Conservation (phyloP, 2,888 invertebrate species). For the Cerceris rybyensis region DNA sequence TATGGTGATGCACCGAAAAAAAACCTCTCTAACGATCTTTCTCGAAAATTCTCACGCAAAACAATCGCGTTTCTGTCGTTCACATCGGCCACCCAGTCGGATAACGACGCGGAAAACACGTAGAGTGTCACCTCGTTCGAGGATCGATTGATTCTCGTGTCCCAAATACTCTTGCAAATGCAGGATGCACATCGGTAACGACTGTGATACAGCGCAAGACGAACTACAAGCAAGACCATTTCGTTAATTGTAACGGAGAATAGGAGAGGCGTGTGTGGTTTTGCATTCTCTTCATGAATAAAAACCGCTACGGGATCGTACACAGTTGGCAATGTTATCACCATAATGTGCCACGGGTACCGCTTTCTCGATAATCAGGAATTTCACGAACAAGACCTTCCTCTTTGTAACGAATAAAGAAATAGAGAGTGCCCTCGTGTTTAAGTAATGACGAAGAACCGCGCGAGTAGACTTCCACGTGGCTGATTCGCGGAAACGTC, state of each 20-base stretch:
- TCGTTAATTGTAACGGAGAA: conserved; percentile 1
- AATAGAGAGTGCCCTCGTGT: not conserved
- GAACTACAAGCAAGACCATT: not conserved
- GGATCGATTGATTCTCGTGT: not conserved
- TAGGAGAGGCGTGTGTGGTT: not conserved
- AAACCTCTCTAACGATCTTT: too few species aligned
- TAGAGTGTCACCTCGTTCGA: not conserved
- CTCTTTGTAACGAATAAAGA: not conserved
- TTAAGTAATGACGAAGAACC: not conserved
- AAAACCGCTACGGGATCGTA: not conserved
- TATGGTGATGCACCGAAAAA: too few species aligned
- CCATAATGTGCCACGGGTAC: not conserved
- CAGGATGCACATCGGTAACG: not conserved
- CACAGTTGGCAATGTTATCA: not conserved
- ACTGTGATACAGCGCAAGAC: not conserved
- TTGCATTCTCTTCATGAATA: not conserved
- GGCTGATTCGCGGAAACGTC: not conserved
- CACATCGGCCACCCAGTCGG: too few species aligned
- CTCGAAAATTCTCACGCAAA: too few species aligned
- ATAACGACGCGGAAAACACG: too few species aligned
- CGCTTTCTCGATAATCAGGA: not conserved
- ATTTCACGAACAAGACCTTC: not conserved
- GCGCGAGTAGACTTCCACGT: not conserved
- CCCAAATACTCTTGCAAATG: not conserved
- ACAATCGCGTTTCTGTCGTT: too few species aligned